Evolutionary conservation across 2,113 vertebrate genomes (phyloP).

Genomic region (Vulpes lagopus): DNA sequence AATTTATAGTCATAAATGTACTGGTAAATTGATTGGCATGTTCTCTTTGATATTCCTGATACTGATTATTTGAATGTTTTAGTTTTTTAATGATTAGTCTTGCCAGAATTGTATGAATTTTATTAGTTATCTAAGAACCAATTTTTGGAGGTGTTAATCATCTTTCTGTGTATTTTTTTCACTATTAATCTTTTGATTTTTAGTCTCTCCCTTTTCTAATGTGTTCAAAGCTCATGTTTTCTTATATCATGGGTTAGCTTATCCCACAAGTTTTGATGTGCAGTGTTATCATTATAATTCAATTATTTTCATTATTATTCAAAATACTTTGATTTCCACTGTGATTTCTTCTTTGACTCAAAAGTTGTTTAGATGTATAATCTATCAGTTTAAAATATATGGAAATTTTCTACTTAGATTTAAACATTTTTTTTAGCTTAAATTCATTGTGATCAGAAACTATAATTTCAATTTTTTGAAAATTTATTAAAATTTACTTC

Average conservation of each 20-base stretch:
- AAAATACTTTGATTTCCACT: constrained; percentile 7
- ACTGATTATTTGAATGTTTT: neutral
- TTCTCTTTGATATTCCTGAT: neutral
- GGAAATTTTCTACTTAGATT: neutral
- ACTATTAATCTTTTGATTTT: neutral
- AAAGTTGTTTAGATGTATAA: constrained; percentile 16
- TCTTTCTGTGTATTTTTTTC: neutral
- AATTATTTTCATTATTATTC: constrained; percentile 42
- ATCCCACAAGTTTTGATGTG: neutral
- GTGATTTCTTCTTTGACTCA: neutral
- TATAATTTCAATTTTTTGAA: neutral
- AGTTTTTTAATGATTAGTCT: neutral
- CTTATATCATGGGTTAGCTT: neutral
- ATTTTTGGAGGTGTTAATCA: neutral
- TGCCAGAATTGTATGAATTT: neutral
- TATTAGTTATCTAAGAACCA: constrained; percentile 12
- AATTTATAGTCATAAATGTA: neutral
- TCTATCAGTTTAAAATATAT: neutral
- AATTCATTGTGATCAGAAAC: neutral
- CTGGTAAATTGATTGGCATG: neutral
- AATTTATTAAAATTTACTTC: neutral
- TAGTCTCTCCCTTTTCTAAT: neutral
- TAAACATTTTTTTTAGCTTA: neutral
- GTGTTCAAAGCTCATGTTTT: neutral
- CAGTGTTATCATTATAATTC: constrained; percentile 10